These are phyloP conservation scores for Remorina albescens DNA, from an alignment of 2,797 vertebrate species.

Conservation along the genomic window DNA sequence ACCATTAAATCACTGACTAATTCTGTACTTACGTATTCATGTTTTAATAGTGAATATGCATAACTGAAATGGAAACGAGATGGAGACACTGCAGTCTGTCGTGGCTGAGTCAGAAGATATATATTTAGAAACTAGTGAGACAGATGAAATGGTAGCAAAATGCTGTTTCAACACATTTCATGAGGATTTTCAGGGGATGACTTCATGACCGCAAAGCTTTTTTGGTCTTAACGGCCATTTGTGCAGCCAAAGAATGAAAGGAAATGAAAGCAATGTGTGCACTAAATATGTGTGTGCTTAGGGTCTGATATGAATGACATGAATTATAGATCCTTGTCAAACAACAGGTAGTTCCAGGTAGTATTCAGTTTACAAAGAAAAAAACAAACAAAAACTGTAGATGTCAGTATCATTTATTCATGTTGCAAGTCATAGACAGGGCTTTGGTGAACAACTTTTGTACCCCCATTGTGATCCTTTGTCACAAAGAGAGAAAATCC, in stretches of 20 bases:
- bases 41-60: no score
- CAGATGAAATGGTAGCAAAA: neutral
- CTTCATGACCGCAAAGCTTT: neutral
- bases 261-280: neutral
- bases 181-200: neutral
- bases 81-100: neutral
- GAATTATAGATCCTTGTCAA: no score
- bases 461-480: no score
- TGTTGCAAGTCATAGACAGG: neutral
- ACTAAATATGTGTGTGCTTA: no score
- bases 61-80: no score
- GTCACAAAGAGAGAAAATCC: no score
- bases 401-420: neutral
- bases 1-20: no score
- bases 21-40: no score
- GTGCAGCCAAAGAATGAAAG: neutral
- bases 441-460: neutral
- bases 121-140: constrained; percentile 6
- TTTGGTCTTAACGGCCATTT: neutral
- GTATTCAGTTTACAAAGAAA: neutral
- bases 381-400: neutral
- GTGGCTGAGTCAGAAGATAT: constrained; percentile 11
- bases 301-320: neutral
- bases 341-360: no score
- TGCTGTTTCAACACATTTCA: constrained; percentile 25